phyloP scores from a whole-genome alignment of 1,140 invertebrate genomes.

The Aradophagus sp. region DNA sequence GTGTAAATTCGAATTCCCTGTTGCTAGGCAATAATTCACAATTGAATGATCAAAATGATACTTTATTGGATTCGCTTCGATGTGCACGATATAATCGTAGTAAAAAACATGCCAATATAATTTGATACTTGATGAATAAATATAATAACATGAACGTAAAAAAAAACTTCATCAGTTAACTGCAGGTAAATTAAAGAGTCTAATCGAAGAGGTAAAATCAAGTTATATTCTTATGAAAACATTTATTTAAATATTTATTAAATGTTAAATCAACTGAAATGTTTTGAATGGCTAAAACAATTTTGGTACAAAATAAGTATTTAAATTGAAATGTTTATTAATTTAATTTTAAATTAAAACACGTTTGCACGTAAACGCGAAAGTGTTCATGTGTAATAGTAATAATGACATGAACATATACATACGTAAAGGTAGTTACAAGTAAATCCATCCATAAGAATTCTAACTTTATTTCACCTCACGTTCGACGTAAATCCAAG shows the following conservation, averaged over 20 bases:
- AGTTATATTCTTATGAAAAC: too few relatives aligned
- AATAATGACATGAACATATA: conserved; percentile 9
- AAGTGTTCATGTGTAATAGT: conserved; percentile 14
- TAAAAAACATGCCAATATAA: conserved; percentile 36
- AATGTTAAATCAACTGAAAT: too few relatives aligned
- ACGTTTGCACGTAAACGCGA: conserved; percentile 2
- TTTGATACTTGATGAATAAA: conserved; percentile 53
- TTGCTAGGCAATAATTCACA: conserved; percentile 52
- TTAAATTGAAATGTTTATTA: too few relatives aligned
- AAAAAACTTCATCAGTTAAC: too few relatives aligned
- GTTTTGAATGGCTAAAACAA: too few relatives aligned
- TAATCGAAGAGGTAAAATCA: too few relatives aligned
- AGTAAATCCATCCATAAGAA: conserved; percentile 36
- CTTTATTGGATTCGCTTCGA: conserved; percentile 56
- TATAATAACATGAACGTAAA: conserved; percentile 9
- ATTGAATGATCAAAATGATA: conserved; percentile 57
- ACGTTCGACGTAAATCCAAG: conserved; percentile 72
- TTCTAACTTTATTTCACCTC: conserved; percentile 62
- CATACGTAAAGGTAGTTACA: conserved; percentile 15
- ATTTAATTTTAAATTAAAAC: too few relatives aligned
- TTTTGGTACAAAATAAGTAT: too few relatives aligned
- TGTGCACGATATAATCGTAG: conserved; percentile 41
- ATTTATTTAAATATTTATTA: too few relatives aligned
- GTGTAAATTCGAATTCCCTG: conserved; percentile 55
- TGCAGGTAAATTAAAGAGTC: too few relatives aligned